Evolutionary conservation across 2,797 vertebrate species (phyloP), one percentile per base, ranked within the genome.

Genomic region (Petrocephalus sullivani): DNA sequence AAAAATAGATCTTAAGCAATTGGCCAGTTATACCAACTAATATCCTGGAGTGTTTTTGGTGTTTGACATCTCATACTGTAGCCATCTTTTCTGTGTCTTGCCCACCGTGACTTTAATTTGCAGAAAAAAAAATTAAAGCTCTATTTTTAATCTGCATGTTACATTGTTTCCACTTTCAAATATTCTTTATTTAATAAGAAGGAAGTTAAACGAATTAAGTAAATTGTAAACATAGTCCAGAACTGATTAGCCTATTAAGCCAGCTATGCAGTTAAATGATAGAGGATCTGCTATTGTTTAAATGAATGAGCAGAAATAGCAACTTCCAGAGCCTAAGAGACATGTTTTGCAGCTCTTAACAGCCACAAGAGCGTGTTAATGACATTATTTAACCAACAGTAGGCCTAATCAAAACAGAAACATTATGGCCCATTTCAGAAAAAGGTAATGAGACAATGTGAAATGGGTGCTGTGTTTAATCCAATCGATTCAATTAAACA

Each of bases 251-350:
- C 7, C 37, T 41, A 37, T 71, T 71, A 71, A 71, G 28, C 4
- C 64, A 71, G 71, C 71, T 78, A 78, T 78, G 71, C 37, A 78
- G 19, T 46, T 78, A 78, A 78, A n/a, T 78, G 71, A 46, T 41
- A 78, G 71, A 78, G 16, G 1, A 19, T 41, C 37, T 78, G 71
- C 33, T 46, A 41, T 12, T 57, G 56, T 46, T 78, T 78, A 46
- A 78, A 46, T 9, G 2, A 78, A 46, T 78, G 19, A 78, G 71
- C 37, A 78, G 19, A 46, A 46, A 78, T 78, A 46, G 41, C 16
- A 41, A 33, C 16, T 46, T 46, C 37, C 37, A 46, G 16, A 46
- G 16, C 37, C 14, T 78, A 46, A 46, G 67, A 41, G 21, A 28
- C 21, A 67, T 28, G 28, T 16, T 33, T 71, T 71, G 16, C 4